Percentiles rank a stretch among this genome's conserved stretches.
Evolutionary conservation across 2,888 invertebrate species (phyloP).

Genomic region (Bedellia somnulentella): DNA sequence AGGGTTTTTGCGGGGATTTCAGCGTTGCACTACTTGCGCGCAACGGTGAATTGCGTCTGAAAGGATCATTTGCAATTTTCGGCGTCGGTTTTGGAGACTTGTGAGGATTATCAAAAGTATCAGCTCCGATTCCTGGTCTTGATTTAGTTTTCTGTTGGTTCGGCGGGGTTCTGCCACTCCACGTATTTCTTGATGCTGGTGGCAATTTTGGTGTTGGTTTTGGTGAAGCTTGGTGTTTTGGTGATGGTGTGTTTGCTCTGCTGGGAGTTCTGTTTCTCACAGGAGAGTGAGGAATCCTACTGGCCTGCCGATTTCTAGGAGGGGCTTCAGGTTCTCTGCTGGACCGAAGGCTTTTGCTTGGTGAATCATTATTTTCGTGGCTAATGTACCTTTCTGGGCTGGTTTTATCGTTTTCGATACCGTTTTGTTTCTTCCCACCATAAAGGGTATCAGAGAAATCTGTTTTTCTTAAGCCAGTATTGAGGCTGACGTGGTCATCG

Average conservation of each 20-base stretch:
- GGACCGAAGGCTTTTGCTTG: constrained; percentile 40
- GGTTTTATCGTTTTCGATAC: constrained; percentile 27
- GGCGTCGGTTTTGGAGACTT: constrained; percentile 64
- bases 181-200: constrained; percentile 66
- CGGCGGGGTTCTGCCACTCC: constrained; percentile 67
- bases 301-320: constrained; percentile 38
- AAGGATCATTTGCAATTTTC: constrained; percentile 37
- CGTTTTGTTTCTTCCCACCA: constrained; percentile 49
- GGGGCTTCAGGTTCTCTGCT: constrained; percentile 39
- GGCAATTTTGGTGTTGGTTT: constrained; percentile 42
- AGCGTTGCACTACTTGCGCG: constrained; percentile 47
- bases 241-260: constrained; percentile 44
- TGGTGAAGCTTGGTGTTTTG: constrained; percentile 39
- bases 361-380: constrained; percentile 39
- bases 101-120: constrained; percentile 52
- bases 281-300: constrained; percentile 48
- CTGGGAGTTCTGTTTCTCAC: constrained; percentile 42
- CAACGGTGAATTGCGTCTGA: constrained; percentile 55
- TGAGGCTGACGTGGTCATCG: constrained; percentile 66
- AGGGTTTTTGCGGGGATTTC: constrained; percentile 62
- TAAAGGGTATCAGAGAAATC: constrained; percentile 67
- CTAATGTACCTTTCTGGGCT: constrained; percentile 46
- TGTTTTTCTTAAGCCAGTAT: constrained; percentile 71
- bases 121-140: constrained; percentile 37
- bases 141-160: constrained; percentile 36